Base-by-base conservation (phyloP, 2,797 vertebrate genomes). In the Sebastes hopkinsi region DNA sequence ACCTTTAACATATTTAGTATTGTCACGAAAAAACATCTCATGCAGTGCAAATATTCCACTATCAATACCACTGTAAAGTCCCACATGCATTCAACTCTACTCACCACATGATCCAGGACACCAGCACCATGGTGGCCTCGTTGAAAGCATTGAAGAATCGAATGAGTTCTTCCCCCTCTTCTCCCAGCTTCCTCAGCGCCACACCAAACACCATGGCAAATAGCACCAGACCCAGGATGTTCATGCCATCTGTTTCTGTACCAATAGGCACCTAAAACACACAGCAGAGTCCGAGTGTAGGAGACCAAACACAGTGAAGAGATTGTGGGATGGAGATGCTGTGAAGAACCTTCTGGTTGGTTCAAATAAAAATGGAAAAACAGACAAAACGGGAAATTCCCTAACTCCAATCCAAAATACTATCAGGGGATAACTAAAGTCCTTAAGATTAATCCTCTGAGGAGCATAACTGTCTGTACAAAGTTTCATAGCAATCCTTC, bases 91-190 rank as follows among this genome's bases (percentile, higher is more conserved):
- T 68, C 18, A 1, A 25, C 42, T 58, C 59, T 46, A 95, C 97
- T 96, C 82, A 99, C 99, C 99, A 99, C 99, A 99, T 99, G 92
- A 99, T 99, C 99, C 99, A 99, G 5, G 99, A 97, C 68, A 99
- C 98, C 86, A 99, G 92, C 72, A 99, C 98, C 99, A 99, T 99
- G 0, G 98, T 99, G 13, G 97, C 98, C 87, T 99, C 99, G 1
- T 99, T 99, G 93, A 99, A 97, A 0, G 97, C 96, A 16, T 96
- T 99, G 92, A 99, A 99, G 95, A 99, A 99, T 23, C 97, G 97
- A 74, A 99, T 99, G 9, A 99, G 97, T 74, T 98, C 98, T 87
- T 99, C 99, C 65, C 98, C 99, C 91, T 99, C 98, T 0, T 83
- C 84, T 59, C 98, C 98, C 29, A 99, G 96, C 80, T 98, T 99